Percentiles rank a stretch among this genome's conserved stretches.
These are phyloP conservation scores for Scopus umbretta DNA, from an alignment of 2,113 vertebrate genomes.

Conservation along the genomic window DNA sequence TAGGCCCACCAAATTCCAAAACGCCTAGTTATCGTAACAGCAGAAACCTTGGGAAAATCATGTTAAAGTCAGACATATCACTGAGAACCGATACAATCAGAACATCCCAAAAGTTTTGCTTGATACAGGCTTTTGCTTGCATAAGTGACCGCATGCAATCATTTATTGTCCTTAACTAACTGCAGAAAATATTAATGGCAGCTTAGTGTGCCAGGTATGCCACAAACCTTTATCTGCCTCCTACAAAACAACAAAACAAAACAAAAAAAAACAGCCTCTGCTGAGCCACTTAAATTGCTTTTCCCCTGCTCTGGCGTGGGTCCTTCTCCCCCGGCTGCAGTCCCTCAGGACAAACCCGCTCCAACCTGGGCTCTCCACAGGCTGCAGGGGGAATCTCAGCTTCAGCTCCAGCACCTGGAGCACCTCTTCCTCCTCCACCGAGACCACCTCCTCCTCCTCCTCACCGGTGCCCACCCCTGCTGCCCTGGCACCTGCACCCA, in stretches of 20 bases:
- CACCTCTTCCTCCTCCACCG: not conserved
- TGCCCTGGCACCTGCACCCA: no score
- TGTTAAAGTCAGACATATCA: not conserved
- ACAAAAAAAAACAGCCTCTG: no score
- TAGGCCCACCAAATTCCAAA: not conserved
- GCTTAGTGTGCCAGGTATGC: not conserved
- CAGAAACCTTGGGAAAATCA: not conserved
- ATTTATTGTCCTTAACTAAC: not conserved
- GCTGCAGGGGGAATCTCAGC: not conserved
- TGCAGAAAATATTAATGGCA: not conserved
- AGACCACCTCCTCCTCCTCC: not conserved
- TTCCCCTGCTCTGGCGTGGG: rapidly evolving
- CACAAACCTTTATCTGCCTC: not conserved
- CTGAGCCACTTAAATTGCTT: not conserved
- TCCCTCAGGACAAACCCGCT: not conserved
- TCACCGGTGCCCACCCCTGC: not conserved
- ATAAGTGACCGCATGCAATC: not conserved
- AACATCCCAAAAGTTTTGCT: not conserved
- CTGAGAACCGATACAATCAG: not conserved
- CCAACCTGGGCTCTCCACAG: not conserved
- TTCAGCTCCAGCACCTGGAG: not conserved
- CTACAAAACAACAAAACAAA: not conserved
- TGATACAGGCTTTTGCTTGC: not conserved
- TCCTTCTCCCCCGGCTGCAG: not conserved
- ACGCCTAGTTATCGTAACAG: not conserved